Evolutionary conservation across 2,797 vertebrate species (phyloP).

Genomic region (Oreonectes daqikongensis): DNA sequence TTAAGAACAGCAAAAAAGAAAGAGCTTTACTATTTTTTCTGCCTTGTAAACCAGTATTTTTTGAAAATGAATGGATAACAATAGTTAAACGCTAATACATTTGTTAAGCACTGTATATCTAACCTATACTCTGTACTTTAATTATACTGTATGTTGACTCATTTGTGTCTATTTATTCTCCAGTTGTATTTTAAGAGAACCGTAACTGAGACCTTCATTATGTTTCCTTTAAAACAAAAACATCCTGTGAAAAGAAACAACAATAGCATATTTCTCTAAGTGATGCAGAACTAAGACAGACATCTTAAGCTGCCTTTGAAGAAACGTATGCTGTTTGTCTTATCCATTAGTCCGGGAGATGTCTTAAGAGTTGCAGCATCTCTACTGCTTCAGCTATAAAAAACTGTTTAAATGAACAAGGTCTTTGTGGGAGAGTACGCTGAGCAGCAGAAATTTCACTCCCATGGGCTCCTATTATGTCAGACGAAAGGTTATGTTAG

Average conservation of each 20-base stretch:
- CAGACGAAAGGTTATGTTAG: constrained; percentile 45
- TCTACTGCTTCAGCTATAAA: constrained; percentile 14
- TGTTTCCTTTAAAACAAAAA: no score
- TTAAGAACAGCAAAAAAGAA: no score
- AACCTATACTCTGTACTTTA: no score
- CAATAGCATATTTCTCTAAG: not conserved
- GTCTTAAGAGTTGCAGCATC: not conserved
- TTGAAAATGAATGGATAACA: no score
- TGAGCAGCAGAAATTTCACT: constrained; percentile 4
- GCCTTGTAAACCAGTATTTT: no score
- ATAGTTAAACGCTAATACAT: no score
- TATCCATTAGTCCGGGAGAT: not conserved
- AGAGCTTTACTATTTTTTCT: no score
- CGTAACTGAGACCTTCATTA: not conserved
- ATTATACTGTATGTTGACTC: no score
- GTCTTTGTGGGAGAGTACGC: constrained; percentile 16
- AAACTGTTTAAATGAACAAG: not conserved
- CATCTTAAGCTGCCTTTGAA: not conserved
- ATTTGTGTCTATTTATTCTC: not conserved
- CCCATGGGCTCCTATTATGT: constrained; percentile 42
- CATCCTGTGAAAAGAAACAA: not conserved
- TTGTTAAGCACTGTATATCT: no score
- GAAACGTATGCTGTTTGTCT: constrained; percentile 4
- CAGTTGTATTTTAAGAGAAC: not conserved
- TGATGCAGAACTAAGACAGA: not conserved